These are phyloP conservation scores for Manis pentadactyla DNA, from an alignment of 2,797 vertebrate species.

Conservation along the genomic window DNA sequence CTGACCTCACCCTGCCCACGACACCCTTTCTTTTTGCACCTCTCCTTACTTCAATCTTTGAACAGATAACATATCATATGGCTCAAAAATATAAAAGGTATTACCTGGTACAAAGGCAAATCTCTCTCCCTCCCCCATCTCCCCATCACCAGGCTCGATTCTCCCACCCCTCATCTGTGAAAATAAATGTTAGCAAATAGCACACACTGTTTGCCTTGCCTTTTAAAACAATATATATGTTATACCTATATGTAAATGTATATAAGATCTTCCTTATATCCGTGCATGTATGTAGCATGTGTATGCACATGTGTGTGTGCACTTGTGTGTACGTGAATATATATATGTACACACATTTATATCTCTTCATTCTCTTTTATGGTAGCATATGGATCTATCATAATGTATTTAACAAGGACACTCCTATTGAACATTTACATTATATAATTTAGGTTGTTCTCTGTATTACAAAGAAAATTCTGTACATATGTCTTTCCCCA, in stretches of 20 bases:
- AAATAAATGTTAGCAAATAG: background rate
- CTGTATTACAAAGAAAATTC: background rate
- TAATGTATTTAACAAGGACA: background rate
- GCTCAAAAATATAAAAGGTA: background rate
- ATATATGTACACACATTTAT: background rate
- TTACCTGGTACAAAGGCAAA: background rate
- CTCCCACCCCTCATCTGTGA: background rate
- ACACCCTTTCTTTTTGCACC: background rate
- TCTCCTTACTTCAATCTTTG: background rate
- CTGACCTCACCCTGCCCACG: fast-evolving
- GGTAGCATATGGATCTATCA: background rate
- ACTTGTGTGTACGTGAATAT: background rate
- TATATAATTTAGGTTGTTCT: background rate
- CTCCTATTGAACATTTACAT: background rate
- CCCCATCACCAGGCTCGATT: background rate
- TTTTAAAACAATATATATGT: background rate
- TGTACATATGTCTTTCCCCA: background rate
- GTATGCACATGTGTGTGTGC: background rate
- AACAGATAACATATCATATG: background rate
- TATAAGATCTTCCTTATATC: background rate
- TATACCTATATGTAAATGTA: background rate
- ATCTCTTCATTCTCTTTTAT: background rate
- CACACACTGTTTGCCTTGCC: background rate
- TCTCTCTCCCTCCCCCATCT: background rate
- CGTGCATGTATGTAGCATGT: background rate